Evolutionary conservation across 2,888 invertebrate genomes (phyloP).

Genomic region (Chrysodeixis includens): DNA sequence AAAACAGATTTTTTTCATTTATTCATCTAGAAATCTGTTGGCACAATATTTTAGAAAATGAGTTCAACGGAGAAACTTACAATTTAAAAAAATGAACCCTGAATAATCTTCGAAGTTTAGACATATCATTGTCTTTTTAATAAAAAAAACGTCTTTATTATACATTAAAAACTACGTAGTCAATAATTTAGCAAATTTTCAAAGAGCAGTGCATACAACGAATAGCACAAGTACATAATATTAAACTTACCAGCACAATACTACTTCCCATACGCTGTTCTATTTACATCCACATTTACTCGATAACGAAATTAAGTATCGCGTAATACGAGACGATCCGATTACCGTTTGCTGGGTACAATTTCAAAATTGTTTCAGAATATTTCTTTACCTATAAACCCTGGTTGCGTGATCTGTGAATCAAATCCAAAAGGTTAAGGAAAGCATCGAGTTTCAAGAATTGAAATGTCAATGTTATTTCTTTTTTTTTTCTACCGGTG

Average conservation of each 20-base stretch:
- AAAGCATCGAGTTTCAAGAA: neutral
- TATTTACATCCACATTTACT: slow-evolving; percentile 6
- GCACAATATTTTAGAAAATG: no score
- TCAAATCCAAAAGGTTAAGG: neutral
- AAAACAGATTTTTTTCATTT: no score
- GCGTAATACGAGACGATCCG: slow-evolving; percentile 1
- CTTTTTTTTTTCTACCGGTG: neutral
- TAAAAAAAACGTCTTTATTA: no score
- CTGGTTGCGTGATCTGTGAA: slow-evolving; percentile 5
- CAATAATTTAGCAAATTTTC: no score
- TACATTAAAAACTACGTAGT: no score
- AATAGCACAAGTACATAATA: no score
- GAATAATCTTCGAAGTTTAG: no score
- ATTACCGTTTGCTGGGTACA: slow-evolving; percentile 6
- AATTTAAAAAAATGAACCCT: no score
- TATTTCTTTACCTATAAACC: slow-evolving; percentile 26
- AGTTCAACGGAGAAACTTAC: no score
- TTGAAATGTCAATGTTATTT: neutral
- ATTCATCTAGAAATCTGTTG: no score
- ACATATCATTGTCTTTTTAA: no score
- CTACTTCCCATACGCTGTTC: neutral
- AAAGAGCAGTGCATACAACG: no score
- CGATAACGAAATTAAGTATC: slow-evolving; percentile 6
- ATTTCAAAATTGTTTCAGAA: slow-evolving; percentile 12
- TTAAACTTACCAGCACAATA: neutral